Conservation (phyloP, 1,140 invertebrate species). For the Drosophila neocordata region DNA sequence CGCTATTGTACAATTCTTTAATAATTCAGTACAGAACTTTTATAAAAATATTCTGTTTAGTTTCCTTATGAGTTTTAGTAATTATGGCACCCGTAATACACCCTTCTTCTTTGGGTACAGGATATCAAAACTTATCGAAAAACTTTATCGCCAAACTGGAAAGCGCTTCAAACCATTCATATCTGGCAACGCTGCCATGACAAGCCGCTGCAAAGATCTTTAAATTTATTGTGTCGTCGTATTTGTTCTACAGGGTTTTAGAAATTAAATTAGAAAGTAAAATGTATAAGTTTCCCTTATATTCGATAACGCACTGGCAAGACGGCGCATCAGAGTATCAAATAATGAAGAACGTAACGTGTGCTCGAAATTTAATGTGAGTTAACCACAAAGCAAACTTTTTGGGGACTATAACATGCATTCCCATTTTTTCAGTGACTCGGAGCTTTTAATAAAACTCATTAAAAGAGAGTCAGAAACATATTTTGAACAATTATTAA, state of each 20-base stretch:
- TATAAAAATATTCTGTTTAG: too few relatives aligned
- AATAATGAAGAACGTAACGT: slow-evolving; percentile 20
- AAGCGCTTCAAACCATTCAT: not conserved
- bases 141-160: not conserved
- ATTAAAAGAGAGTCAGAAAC: slow-evolving; percentile 23
- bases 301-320: not conserved
- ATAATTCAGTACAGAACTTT: too few relatives aligned
- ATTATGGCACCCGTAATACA: too few relatives aligned
- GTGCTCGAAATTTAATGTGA: slow-evolving; percentile 51
- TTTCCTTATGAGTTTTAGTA: too few relatives aligned
- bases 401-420: not conserved
- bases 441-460: slow-evolving; percentile 43
- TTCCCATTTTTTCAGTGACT: slow-evolving; percentile 34
- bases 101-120: too few relatives aligned
- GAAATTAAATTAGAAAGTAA: not conserved
- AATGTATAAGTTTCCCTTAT: slow-evolving; percentile 35
- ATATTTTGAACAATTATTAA: not conserved
- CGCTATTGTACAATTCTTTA: too few relatives aligned
- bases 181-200: not conserved
- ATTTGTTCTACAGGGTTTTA: not conserved
- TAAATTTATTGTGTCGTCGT: not conserved
- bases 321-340: slow-evolving; percentile 22
- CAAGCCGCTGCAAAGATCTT: not conserved
- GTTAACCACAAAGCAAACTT: not conserved
- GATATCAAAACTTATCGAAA: not conserved